Evolutionary conservation across 92 coral and sea anemone genomes (phyloP), one percentile per base, ranked within the genome.

Genomic region (Phenganax marumi): DNA sequence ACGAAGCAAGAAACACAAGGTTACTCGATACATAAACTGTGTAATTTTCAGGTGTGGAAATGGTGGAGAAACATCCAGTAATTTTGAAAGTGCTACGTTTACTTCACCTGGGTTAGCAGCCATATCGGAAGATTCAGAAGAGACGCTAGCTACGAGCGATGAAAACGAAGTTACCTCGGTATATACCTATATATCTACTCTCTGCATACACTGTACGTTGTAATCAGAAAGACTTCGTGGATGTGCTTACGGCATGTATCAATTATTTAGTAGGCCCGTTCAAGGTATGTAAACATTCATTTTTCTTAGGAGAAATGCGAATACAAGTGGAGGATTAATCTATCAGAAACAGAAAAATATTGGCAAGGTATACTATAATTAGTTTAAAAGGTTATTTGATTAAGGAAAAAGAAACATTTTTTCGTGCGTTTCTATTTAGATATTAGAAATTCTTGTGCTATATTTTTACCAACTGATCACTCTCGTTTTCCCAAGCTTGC

Each of bases 311-410:
- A 85, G 49, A 69, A 76, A 53, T 90, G 79, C 54, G 89, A 87
- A 70, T 96, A 90, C 77, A 87, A 73, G 51, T 96, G 99, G 99
- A 90, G 97, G 62, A 96, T 96, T 62, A 97, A 95, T 79, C 87
- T 95, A 50, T 92, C 98, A 63, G 90, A 89, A 85, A 95, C 98
- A 54, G 98, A 92, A 68, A 83, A 79, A 39, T 95, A 83, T 84
- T 95, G 98, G 98, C 50, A 66, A 21, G 72, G 72, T 66, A 66
- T 25, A 24, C n/a, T n/a, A n/a, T n/a, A 33, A 33, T 33, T 33
- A 33, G 2, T 0, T 33, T 33, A 33, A 86, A 93, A 93, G 97
- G 97, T 90, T 56, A 80, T 83, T 68, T 47, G 73, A 21, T 6
- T 0, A 12, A 25, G 52, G 25, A 3, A 23, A 33, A 1, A 39